Base-by-base conservation (phyloP, 2,113 vertebrate genomes). In the Furnarius figulus region DNA sequence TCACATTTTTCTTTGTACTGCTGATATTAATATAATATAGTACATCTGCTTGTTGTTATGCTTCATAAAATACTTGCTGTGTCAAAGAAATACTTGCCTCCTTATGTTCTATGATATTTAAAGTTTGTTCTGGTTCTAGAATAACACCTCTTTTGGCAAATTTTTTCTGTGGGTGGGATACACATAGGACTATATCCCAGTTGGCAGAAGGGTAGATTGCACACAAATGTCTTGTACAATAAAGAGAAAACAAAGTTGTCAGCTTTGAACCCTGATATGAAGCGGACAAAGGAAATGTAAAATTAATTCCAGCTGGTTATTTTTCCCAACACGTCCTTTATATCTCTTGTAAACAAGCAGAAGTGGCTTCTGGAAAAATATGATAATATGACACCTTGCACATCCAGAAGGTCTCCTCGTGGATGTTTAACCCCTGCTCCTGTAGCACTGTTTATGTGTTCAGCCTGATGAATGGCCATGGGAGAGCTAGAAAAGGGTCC, bases 171-270 rank as follows among this genome's bases (percentile, higher is more conserved):
- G 72, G 50, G 42, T 59, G 90, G n/a, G 46, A 30, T 78, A 33
- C 11, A 13, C 2, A 0, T 33, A 49, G 49, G 13, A 10, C n/a
- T 79, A 0, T 59, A 44, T 46, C 0, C 1, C 72, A 39, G 13
- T 77, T 88, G 39, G 40, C 22, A 40, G 21, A 72, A 61, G 25
- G 24, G 11, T 40, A 71, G 47, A 39, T 74, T 47, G 16, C 9
- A 52, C 1, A 2, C 19, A 20, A 80, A 8, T 55, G 62, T 9
- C 17, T 76, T 66, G 42, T 83, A 12, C 42, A 67, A 6, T 55
- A 77, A 39, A 40, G 12, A 49, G 44, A 39, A 59, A 55, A 68
- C 12, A 31, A 75, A 83, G 28, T 27, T 71, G 35, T 52, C 49
- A 62, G 23, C 46, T 90, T 76, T 87, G 71, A 89, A 53, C 20